A percentile compares a stretch with the other conserved stretches of the same genome.
phyloP scores from a whole-genome alignment of 2,888 invertebrate genomes.

The Rhaphigaster nebulosa region DNA sequence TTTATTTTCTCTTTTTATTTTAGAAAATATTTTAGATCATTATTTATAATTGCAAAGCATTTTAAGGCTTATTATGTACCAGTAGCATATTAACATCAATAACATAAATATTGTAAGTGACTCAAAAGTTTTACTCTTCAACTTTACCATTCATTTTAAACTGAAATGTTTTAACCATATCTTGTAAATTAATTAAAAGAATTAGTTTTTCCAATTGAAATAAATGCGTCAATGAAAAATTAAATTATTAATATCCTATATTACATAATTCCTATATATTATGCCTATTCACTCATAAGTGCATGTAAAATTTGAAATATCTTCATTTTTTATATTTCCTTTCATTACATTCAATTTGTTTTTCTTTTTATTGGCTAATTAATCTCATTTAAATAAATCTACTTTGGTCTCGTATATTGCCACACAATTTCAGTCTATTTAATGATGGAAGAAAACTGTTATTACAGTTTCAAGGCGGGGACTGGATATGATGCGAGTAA shows the following conservation, averaged over 20 bases:
- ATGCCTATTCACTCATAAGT: neutral
- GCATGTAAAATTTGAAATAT: neutral
- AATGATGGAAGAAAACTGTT: slow-evolving; percentile 45
- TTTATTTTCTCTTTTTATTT: slow-evolving; percentile 18
- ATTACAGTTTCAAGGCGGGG: slow-evolving; percentile 80
- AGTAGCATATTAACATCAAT: neutral
- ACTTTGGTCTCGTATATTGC: slow-evolving; percentile 18
- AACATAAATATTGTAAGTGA: neutral
- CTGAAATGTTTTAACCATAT: slow-evolving; percentile 21
- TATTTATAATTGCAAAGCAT: slow-evolving; percentile 3
- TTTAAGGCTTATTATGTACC: slow-evolving; percentile 25
- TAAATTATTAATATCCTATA: slow-evolving; percentile 18
- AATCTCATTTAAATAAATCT: neutral
- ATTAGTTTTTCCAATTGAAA: slow-evolving; percentile 23
- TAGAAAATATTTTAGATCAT: neutral
- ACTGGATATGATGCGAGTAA: slow-evolving; percentile 86
- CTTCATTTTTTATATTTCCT: neutral
- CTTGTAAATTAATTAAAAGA: slow-evolving; percentile 17
- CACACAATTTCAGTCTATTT: slow-evolving; percentile 13
- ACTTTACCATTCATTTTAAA: slow-evolving; percentile 7
- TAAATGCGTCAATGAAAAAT: slow-evolving; percentile 8
- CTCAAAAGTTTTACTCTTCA: slow-evolving; percentile 9
- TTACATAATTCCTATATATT: neutral
- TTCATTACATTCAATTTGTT: neutral
- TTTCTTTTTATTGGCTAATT: neutral